Evolutionary conservation across 2,797 vertebrate genomes (phyloP), one percentile per base, ranked within the genome.

Genomic region (Telmatherina bonti): DNA sequence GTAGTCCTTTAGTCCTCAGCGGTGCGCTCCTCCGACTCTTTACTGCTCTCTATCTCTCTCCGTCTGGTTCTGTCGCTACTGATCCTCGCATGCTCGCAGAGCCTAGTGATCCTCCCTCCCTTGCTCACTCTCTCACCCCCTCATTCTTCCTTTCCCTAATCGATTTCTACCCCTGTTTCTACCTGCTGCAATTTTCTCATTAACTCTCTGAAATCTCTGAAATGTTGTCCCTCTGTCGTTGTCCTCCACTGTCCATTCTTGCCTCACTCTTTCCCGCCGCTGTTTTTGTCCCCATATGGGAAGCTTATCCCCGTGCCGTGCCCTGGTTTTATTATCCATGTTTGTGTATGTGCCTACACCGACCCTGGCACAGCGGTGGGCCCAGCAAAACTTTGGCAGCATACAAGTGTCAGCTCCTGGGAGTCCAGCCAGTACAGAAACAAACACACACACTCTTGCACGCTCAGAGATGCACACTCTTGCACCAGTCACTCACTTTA

Each of bases 301-400:
- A 71, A 77, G 62, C 36, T 83, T 63, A 81, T 86, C 64, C 62
- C 18, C 7, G n/a, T 73, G 45, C 55, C 33, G 18, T 85, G 74
- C 49, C 74, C 76, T 77, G 65, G 20, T 81, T 82, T 85, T 29
- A 72, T 15, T 41, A 56, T 55, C 24, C 62, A 1, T 59, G 45
- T 74, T 61, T 61, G 67, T 79, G 56, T 77, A 45, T 74, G 57
- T 74, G 66, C 45, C 52, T 81, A 64, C 63, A 65, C 51, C 85
- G 81, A 90, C 85, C 78, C 84, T 85, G 83, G 83, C 82, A 75
- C 55, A 75, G 76, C 36, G 58, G 75, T 72, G 78, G 74, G 84
- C 79, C 87, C 72, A 81, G 70, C 49, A 57, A 83, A 89, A 91
- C 86, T 91, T 89, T 90, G 86, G 85, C 87, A 91, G 84, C 77